phyloP scores from a whole-genome alignment of 1,140 invertebrate species.

The Papilio dardanus region DNA sequence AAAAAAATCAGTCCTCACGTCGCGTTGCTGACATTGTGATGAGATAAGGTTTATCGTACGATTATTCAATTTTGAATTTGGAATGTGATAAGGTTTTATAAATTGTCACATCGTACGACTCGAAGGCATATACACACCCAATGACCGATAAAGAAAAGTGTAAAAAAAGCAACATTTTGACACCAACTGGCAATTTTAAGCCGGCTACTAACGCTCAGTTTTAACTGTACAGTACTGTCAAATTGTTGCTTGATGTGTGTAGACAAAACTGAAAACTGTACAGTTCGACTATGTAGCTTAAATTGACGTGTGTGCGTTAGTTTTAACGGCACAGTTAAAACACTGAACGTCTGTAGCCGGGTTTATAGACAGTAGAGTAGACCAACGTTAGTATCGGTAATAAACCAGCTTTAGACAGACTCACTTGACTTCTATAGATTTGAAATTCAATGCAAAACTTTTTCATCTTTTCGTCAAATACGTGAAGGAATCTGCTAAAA shows the following conservation, averaged over 20 bases:
- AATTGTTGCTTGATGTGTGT: too few species aligned
- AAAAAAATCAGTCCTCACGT: not conserved
- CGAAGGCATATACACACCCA: constrained; percentile 15
- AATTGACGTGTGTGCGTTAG: too few species aligned
- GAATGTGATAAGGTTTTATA: constrained; percentile 21
- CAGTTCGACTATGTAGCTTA: too few species aligned
- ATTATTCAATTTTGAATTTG: constrained; percentile 45
- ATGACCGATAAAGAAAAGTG: constrained; percentile 52
- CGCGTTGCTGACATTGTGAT: constrained; percentile 25
- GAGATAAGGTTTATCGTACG: constrained; percentile 45
- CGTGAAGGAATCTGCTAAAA: constrained; percentile 52
- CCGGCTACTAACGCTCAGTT: too few species aligned
- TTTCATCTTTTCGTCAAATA: constrained; percentile 55
- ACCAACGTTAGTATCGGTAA: not conserved
- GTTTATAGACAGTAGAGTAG: constrained; percentile 33
- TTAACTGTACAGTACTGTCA: too few species aligned
- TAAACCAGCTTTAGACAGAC: constrained; percentile 45
- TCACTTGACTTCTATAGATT: constrained; percentile 62
- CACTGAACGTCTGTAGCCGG: too few species aligned
- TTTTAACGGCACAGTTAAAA: too few species aligned
- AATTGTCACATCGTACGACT: constrained; percentile 28
- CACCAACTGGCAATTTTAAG: constrained; percentile 49
- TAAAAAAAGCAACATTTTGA: constrained; percentile 41
- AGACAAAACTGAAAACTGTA: too few species aligned
- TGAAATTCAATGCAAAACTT: constrained; percentile 41